phyloP scores from a whole-genome alignment of 2,888 invertebrate genomes.

The Aspidiotus rigidus region DNA sequence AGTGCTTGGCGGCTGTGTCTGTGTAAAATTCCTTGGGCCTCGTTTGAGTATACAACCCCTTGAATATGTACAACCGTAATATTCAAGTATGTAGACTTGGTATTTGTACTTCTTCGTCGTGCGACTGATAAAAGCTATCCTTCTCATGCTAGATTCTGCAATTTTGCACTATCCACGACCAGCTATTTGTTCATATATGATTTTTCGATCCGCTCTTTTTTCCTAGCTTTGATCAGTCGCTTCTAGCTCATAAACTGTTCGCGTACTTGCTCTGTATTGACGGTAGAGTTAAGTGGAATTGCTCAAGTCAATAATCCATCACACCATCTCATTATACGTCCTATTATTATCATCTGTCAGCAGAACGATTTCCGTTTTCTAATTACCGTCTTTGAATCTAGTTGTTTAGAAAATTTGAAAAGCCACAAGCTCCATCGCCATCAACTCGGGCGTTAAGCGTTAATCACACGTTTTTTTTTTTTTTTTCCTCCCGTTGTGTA shows the following conservation, averaged over 20 bases:
- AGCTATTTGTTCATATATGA: too few relatives aligned
- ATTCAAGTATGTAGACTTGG: too few relatives aligned
- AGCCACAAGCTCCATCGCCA: background rate
- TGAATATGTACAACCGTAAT: too few relatives aligned
- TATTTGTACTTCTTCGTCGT: too few relatives aligned
- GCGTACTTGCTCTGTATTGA: background rate
- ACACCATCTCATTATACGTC: background rate
- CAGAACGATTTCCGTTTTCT: constrained; percentile 1
- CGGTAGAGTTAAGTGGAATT: background rate
- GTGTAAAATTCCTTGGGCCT: too few relatives aligned
- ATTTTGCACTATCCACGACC: too few relatives aligned
- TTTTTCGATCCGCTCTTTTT: too few relatives aligned
- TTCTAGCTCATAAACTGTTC: background rate
- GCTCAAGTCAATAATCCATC: too few relatives aligned
- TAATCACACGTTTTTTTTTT: background rate
- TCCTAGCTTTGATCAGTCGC: background rate
- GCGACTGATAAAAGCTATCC: too few relatives aligned
- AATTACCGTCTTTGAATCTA: background rate
- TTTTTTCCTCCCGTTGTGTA: background rate
- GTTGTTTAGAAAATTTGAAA: background rate
- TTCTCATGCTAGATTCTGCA: too few relatives aligned
- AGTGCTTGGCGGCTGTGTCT: too few relatives aligned
- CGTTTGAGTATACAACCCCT: too few relatives aligned
- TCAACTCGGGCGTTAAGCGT: background rate
- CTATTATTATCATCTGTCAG: background rate